Conservation (phyloP, 1,140 invertebrate genomes). For the Lepidurus packardi region DNA sequence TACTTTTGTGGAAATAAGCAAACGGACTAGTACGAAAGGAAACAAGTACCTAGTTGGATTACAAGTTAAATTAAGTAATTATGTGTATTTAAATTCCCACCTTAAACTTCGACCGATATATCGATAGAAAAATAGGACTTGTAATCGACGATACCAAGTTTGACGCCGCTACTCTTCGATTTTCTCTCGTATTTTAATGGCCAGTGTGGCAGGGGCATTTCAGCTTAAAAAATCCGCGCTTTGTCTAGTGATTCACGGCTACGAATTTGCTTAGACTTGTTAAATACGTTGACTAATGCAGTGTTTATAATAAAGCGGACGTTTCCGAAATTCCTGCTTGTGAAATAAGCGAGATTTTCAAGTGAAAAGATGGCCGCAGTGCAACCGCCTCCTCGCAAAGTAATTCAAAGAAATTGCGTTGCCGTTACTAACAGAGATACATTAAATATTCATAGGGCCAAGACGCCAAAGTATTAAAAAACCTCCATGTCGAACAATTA, state of each 20-base stretch:
- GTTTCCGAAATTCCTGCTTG: background rate
- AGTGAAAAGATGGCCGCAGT: slow-evolving; percentile 31
- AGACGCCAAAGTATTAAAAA: slow-evolving; percentile 81
- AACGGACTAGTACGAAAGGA: too few relatives aligned
- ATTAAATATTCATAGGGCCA: slow-evolving; percentile 62
- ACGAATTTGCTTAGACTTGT: background rate
- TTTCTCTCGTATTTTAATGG: slow-evolving; percentile 13
- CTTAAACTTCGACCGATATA: background rate
- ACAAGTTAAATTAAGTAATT: background rate
- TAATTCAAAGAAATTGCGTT: slow-evolving; percentile 33
- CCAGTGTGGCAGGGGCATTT: background rate
- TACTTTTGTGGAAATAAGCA: background rate
- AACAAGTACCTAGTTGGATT: too few relatives aligned
- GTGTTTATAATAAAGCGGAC: background rate
- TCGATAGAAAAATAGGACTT: background rate
- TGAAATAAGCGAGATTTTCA: background rate
- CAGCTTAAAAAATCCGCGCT: background rate
- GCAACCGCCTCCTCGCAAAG: slow-evolving; percentile 43
- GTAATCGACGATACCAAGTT: background rate
- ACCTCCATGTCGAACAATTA: slow-evolving; percentile 85
- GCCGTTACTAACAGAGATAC: slow-evolving; percentile 36
- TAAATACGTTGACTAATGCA: background rate
- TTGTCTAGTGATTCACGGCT: background rate
- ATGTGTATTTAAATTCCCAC: background rate
- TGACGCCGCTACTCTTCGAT: slow-evolving; percentile 4